Evolutionary conservation across 2,797 vertebrate species (phyloP).

Genomic region (Propithecus perrieri): DNA sequence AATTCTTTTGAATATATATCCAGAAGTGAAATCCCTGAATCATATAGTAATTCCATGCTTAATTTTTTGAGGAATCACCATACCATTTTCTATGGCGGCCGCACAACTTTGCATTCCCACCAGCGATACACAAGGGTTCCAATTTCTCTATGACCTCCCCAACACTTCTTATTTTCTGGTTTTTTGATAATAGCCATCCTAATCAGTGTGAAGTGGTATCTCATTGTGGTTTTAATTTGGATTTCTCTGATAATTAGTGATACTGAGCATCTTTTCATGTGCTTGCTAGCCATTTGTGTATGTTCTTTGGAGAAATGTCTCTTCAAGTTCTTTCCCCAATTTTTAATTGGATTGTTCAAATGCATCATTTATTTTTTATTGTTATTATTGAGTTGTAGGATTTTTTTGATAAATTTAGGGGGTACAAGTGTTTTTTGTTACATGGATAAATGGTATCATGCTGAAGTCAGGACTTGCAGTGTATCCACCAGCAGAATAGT

Average conservation of each 20-base stretch:
- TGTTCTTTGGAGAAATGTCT: slow-evolving; percentile 4
- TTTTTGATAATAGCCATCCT: background rate
- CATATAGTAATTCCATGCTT: background rate
- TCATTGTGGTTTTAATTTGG: background rate
- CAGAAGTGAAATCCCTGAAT: background rate
- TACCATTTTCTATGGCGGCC: background rate
- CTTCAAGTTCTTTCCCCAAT: background rate
- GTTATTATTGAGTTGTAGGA: background rate
- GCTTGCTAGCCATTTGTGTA: background rate
- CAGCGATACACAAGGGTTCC: background rate
- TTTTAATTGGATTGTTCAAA: background rate
- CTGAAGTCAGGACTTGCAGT: background rate
- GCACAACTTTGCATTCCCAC: background rate
- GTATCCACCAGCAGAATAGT: background rate
- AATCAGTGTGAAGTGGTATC: background rate
- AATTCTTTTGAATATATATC: background rate
- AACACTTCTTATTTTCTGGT: background rate
- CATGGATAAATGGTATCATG: background rate
- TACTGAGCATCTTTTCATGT: background rate
- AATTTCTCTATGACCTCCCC: background rate
- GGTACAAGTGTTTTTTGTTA: background rate
- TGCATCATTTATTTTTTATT: background rate
- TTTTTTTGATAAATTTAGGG: background rate
- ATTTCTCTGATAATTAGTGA: background rate
- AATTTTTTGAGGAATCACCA: background rate